Evolutionary conservation across 2,113 vertebrate genomes (phyloP).

Genomic region (Sminthopsis crassicaudata): DNA sequence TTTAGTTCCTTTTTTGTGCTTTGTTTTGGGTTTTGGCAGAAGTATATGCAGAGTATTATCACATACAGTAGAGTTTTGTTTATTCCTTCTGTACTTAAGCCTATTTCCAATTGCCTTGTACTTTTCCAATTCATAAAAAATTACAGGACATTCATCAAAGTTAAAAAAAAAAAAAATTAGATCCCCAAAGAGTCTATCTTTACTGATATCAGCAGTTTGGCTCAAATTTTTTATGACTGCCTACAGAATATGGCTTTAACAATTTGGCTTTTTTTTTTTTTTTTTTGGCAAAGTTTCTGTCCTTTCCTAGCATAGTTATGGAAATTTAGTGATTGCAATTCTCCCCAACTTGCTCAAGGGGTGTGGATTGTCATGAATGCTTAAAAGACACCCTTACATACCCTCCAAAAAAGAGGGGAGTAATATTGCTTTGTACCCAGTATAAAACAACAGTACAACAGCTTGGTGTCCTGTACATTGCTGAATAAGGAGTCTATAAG

Average conservation of each 20-base stretch:
- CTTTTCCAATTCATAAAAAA: neutral
- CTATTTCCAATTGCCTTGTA: neutral
- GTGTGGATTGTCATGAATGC: neutral
- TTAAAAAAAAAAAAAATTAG: neutral
- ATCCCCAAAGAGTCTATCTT: neutral
- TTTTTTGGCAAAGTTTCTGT: neutral
- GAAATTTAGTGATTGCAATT: neutral
- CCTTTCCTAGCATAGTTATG: neutral
- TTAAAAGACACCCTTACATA: neutral
- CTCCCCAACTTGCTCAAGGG: neutral
- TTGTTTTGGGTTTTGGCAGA: neutral
- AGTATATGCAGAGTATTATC: neutral
- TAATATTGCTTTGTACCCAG: neutral
- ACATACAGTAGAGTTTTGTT: neutral
- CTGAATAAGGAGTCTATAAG: neutral
- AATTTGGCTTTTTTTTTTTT: neutral
- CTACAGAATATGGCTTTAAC: neutral
- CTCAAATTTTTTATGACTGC: neutral
- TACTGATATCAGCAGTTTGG: neutral
- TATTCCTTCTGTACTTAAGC: neutral
- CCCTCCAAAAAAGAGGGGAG: neutral
- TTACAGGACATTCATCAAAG: neutral
- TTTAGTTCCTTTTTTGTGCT: neutral
- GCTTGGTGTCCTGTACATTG: neutral
- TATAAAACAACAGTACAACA: neutral